These are phyloP conservation scores for Drosophila nikananu DNA, from an alignment of 1,140 invertebrate species.

Conservation along the genomic window DNA sequence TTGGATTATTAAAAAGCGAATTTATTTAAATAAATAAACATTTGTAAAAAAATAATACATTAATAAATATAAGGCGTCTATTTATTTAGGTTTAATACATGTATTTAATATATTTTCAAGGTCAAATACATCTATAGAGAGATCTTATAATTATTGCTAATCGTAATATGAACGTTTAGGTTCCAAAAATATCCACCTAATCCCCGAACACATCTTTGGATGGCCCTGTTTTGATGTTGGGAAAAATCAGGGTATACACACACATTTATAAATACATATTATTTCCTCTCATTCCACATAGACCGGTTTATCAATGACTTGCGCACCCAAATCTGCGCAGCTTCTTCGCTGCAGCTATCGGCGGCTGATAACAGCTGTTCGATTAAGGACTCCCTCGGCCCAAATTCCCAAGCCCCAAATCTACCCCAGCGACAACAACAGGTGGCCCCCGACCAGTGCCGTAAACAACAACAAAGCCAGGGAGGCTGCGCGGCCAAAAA, in stretches of 20 bases:
- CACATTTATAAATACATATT: conserved; percentile 7
- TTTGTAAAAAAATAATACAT: too few relatives aligned
- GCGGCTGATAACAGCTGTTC: conserved; percentile 52
- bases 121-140: background rate
- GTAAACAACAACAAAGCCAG: conserved; percentile 46
- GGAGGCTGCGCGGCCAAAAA: conserved; percentile 68
- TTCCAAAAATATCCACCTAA: conserved; percentile 3
- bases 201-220: background rate
- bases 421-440: conserved; percentile 37
- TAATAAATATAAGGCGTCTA: too few relatives aligned
- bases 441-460: conserved; percentile 28
- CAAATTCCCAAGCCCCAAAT: conserved; percentile 28
- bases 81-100: too few relatives aligned
- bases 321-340: conserved; percentile 65
- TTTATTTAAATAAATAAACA: too few relatives aligned
- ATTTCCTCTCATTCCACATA: background rate
- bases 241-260: conserved; percentile 3
- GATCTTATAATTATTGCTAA: background rate
- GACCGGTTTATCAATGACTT: conserved; percentile 64
- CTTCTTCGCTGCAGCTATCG: conserved; percentile 10
- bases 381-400: conserved; percentile 23
- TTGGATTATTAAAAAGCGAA: background rate
- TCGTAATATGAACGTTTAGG: conserved; percentile 5
- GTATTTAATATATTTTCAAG: conserved; percentile 3
- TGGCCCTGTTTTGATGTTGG: conserved; percentile 13